Evolutionary conservation across 1,140 invertebrate species (phyloP).

Genomic region (Cotesia glomerata): DNA sequence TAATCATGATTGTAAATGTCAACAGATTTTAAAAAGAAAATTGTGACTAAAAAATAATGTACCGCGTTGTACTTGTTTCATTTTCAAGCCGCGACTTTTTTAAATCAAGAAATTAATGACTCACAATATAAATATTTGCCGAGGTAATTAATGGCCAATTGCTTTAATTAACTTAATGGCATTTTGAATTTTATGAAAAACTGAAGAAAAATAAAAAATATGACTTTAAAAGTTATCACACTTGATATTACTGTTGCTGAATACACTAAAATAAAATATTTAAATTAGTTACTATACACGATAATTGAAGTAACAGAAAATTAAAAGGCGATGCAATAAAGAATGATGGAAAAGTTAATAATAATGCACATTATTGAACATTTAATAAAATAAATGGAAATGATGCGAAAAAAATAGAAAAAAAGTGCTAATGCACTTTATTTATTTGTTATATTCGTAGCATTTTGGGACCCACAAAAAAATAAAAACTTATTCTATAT

Average conservation of each 20-base stretch:
- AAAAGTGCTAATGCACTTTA: conserved; percentile 27
- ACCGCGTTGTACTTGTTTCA: conserved; percentile 37
- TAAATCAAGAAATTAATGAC: conserved; percentile 4
- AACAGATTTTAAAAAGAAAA: conserved; percentile 25
- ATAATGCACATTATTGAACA: too few species aligned
- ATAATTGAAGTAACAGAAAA: too few species aligned
- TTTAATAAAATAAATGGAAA: conserved; percentile 11
- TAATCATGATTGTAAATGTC: background rate
- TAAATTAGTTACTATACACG: too few species aligned
- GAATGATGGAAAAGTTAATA: too few species aligned
- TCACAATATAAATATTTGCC: background rate
- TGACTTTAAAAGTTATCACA: too few species aligned
- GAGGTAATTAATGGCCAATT: background rate
- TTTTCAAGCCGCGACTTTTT: conserved; percentile 34
- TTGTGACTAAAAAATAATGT: conserved; percentile 35
- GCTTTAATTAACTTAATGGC: background rate
- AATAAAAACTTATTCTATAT: conserved; percentile 40
- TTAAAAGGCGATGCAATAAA: too few species aligned
- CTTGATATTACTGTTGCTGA: too few species aligned
- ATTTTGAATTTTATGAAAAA: too few species aligned
- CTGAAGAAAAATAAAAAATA: too few species aligned
- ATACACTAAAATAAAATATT: too few species aligned
- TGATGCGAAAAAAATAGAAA: conserved; percentile 14
- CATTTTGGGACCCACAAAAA: conserved; percentile 45
- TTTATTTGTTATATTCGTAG: conserved; percentile 42